A percentile compares a stretch with the other conserved stretches of the same genome.
These are phyloP conservation scores for Drosophila aldrichi DNA, from an alignment of 2,888 invertebrate species.

Conservation along the genomic window DNA sequence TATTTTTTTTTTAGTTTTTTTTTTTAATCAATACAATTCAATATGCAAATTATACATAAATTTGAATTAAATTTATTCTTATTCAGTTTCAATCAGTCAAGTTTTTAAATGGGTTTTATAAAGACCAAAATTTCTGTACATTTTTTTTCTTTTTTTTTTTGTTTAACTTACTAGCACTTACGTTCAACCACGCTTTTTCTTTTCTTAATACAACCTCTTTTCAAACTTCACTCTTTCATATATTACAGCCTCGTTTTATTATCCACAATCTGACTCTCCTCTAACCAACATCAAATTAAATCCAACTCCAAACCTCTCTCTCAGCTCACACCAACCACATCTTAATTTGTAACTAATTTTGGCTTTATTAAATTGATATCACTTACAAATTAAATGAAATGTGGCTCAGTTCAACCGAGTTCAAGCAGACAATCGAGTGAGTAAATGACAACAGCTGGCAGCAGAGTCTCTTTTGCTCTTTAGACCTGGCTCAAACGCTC, in stretches of 20 bases:
- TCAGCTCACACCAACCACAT: constrained; percentile 7
- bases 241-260: not conserved
- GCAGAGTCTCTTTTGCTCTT: constrained; percentile 27
- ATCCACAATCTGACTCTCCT: rapidly evolving
- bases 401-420: constrained; percentile 56
- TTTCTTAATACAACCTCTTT: not conserved
- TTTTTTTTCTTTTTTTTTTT: too few species aligned
- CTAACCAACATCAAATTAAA: not conserved
- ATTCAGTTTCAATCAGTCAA: too few species aligned
- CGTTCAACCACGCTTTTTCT: too few species aligned
- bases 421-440: constrained; percentile 37
- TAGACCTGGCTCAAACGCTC: constrained; percentile 33
- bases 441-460: constrained; percentile 73
- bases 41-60: too few species aligned
- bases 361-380: constrained; percentile 53
- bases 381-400: constrained; percentile 66
- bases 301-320: not conserved
- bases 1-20: too few species aligned
- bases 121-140: too few species aligned
- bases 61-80: too few species aligned
- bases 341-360: constrained; percentile 25
- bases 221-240: not conserved
- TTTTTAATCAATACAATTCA: too few species aligned
- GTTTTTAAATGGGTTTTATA: too few species aligned
- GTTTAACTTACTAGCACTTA: too few species aligned